Evolutionary conservation across 1,140 invertebrate species (phyloP), one percentile per base, ranked within the genome.

Genomic region (Anastrepha ludens): DNA sequence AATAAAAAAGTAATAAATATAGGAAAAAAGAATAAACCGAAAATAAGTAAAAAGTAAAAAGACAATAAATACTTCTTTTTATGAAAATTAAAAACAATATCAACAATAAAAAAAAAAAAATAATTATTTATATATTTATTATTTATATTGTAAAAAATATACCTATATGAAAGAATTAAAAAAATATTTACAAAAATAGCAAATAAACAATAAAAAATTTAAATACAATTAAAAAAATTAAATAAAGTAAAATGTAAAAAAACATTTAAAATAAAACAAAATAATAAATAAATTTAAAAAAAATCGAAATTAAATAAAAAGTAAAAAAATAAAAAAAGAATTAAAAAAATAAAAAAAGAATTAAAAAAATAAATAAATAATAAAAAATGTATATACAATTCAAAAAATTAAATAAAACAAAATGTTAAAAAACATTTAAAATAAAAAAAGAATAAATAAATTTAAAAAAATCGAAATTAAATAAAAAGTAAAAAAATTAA

Each of bases 331-430:
- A 85, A 41, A 2, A 50, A 85, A 50, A 50, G 4, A 59, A 15
- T 41, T 3, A 5, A 86, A 15, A 64, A n/a, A 41, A 65, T 39
- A 64, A 15, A 86, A 86, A 47, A 86, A 47, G 1, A 62, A 15
- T 44, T 62, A 4, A 62, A 9, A 86, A 62, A 86, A 62, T 62
- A 55, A 62, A 39, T 29, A n/a, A 0, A 85, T 44, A 64, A 41
- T 39, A 67, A 6, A 47, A 64, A 47, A 50, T 9, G 4, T 64
- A 55, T 64, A 65, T 55, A 67, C 2, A 20, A 7, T 65, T 67
- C 1, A 67, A 62, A n/a, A n/a, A 87, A n/a, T 6, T n/a, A 47
- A n/a, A 67, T 65, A 67, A 87, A 87, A 67, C n/a, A n/a, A n/a
- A n/a, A n/a, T n/a, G n/a, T n/a, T n/a, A n/a, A n/a, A n/a, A n/a